phyloP scores from a whole-genome alignment of 2,888 invertebrate genomes.

The Eristalinus sepulchralis region DNA sequence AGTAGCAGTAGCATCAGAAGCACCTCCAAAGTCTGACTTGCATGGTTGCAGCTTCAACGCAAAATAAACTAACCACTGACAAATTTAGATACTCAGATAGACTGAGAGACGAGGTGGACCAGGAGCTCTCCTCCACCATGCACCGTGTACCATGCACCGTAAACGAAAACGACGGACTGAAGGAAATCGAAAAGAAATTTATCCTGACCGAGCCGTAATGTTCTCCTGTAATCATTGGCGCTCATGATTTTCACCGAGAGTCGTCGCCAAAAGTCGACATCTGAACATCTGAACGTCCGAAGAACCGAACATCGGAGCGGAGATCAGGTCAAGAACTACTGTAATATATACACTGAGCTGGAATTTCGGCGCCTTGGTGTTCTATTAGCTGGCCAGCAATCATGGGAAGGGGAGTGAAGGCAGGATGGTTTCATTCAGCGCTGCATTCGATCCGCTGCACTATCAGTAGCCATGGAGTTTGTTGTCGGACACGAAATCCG shows the following conservation, averaged over 20 bases:
- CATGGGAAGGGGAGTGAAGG: background rate
- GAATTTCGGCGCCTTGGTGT: conserved; percentile 65
- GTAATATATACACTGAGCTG: conserved; percentile 58
- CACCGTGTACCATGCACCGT: no score
- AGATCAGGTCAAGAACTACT: conserved; percentile 62
- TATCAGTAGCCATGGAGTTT: conserved; percentile 80
- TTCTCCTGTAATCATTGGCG: conserved; percentile 51
- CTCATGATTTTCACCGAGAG: conserved; percentile 58
- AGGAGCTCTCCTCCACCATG: no score
- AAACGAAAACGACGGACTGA: conserved; percentile 3
- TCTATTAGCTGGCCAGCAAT: conserved; percentile 46
- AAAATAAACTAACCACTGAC: conserved; percentile 71
- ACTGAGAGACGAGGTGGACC: conserved; percentile 31
- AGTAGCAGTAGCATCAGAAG: conserved; percentile 43
- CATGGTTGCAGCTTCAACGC: conserved; percentile 67
- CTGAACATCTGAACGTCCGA: conserved; percentile 45
- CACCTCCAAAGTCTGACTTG: conserved; percentile 18
- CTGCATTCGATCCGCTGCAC: conserved; percentile 57
- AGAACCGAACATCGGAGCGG: conserved; percentile 6
- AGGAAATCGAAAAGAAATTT: conserved; percentile 67
- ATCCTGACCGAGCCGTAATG: conserved; percentile 32
- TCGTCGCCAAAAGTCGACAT: conserved; percentile 52
- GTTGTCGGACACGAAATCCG: conserved; percentile 81
- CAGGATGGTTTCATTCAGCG: conserved; percentile 45
- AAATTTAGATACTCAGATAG: conserved; percentile 69